These are phyloP conservation scores for Geotrypetes seraphini DNA, from an alignment of 2,797 vertebrate species.

Conservation along the genomic window DNA sequence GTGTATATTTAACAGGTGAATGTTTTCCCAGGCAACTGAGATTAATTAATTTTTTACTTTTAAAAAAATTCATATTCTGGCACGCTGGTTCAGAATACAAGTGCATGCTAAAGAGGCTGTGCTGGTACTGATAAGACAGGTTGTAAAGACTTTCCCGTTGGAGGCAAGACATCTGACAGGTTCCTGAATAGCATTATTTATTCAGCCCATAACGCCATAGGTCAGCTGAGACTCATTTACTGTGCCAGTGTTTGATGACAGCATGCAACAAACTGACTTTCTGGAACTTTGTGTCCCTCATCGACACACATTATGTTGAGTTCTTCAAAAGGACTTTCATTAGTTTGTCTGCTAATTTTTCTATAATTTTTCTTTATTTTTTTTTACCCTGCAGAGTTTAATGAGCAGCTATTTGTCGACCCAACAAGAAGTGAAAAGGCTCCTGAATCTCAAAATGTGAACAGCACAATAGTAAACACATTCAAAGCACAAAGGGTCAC, in stretches of 20 bases:
- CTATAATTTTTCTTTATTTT: neutral
- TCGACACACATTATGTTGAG: neutral
- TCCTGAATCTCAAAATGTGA: constrained; percentile 29
- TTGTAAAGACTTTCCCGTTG: constrained; percentile 15
- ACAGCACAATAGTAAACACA: constrained; percentile 41
- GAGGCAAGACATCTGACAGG: neutral
- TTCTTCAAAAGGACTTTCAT: fast-evolving
- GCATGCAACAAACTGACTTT: neutral
- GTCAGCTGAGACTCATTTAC: neutral
- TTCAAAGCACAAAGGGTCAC: constrained; percentile 52
- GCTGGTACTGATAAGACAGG: constrained; percentile 35
- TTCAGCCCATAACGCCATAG: constrained; percentile 1
- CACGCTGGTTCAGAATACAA: constrained; percentile 21
- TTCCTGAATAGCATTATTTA: constrained; percentile 8
- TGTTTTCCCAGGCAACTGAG: constrained; percentile 35
- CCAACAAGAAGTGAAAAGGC: constrained; percentile 20
- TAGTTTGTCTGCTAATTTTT: no score
- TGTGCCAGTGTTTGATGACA: neutral
- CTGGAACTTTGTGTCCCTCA: neutral
- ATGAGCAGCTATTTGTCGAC: constrained; percentile 34
- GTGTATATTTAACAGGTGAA: constrained; percentile 15
- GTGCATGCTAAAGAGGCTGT: constrained; percentile 19
- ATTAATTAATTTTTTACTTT: constrained; percentile 46
- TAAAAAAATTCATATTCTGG: neutral
- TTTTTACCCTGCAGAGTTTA: constrained; percentile 35